Conservation (phyloP, 2,888 invertebrate genomes). For the Apocheima hispidaria region DNA sequence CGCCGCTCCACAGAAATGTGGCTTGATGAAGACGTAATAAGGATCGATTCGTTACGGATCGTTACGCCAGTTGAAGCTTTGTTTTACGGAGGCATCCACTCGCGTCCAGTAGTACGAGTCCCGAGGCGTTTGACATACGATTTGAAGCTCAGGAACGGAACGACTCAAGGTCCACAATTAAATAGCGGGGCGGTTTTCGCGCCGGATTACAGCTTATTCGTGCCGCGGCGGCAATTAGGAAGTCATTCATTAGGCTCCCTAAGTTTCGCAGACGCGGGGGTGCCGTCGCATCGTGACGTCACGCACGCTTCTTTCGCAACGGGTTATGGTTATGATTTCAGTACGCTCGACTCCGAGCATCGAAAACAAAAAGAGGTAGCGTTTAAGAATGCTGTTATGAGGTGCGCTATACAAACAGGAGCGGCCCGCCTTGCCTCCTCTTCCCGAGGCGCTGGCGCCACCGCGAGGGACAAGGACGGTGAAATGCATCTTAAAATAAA, state of each 20-base stretch:
- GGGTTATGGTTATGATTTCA: slow-evolving; percentile 61
- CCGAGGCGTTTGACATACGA: slow-evolving; percentile 75
- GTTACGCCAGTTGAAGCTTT: slow-evolving; percentile 57
- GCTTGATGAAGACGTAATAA: slow-evolving; percentile 22
- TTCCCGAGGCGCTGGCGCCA: slow-evolving; percentile 77
- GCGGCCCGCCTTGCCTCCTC: slow-evolving; percentile 66
- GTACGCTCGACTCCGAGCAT: slow-evolving; percentile 59
- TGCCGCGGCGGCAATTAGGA: slow-evolving; percentile 85
- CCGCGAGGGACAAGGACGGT: slow-evolving; percentile 76
- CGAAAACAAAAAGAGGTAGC: slow-evolving; percentile 71
- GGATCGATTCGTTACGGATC: slow-evolving; percentile 22
- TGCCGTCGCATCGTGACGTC: slow-evolving; percentile 78
- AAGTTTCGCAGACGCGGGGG: slow-evolving; percentile 86
- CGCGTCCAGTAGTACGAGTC: slow-evolving; percentile 71
- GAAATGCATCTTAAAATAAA: slow-evolving; percentile 80
- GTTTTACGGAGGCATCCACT: slow-evolving; percentile 61
- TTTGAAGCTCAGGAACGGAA: slow-evolving; percentile 76
- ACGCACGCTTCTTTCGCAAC: slow-evolving; percentile 68
- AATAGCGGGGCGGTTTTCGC: slow-evolving; percentile 68
- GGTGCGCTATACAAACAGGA: slow-evolving; percentile 72
- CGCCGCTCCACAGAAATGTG: slow-evolving; percentile 44
- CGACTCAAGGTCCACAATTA: slow-evolving; percentile 80
- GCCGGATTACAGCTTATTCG: slow-evolving; percentile 82
- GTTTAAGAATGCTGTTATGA: slow-evolving; percentile 72
- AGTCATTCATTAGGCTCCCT: slow-evolving; percentile 86